A percentile compares a stretch with the other conserved stretches of the same genome.
Evolutionary conservation across 2,797 vertebrate genomes (phyloP).

Genomic region (Platyrinchus mystaceus): DNA sequence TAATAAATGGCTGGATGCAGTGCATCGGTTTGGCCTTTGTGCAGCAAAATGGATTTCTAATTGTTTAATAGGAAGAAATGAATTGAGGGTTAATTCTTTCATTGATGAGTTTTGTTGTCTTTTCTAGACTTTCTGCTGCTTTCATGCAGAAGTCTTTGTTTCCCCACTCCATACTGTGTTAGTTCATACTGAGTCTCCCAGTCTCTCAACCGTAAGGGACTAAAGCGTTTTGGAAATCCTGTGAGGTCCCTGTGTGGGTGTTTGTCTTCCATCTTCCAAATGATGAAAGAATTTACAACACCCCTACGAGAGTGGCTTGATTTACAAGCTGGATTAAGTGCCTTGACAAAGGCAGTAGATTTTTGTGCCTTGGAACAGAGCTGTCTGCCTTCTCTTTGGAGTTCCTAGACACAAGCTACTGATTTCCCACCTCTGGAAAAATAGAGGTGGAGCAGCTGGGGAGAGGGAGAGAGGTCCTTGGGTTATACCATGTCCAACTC

Average conservation of each 20-base stretch:
- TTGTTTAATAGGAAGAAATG: background rate
- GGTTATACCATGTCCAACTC: fast-evolving
- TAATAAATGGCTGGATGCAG: background rate
- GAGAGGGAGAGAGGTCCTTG: background rate
- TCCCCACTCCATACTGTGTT: background rate
- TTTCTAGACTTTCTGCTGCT: background rate
- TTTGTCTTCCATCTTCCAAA: background rate
- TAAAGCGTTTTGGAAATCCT: background rate
- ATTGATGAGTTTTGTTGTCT: background rate
- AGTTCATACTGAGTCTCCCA: background rate
- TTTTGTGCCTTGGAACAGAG: background rate
- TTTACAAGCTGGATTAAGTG: background rate
- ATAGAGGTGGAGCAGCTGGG: background rate
- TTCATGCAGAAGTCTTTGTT: background rate
- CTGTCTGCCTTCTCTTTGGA: background rate
- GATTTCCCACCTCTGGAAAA: background rate
- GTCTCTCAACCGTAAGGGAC: background rate
- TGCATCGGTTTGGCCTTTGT: background rate
- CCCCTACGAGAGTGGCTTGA: fast-evolving
- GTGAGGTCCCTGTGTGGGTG: background rate
- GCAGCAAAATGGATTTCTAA: background rate
- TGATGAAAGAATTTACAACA: background rate
- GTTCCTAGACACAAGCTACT: background rate
- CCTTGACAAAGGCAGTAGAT: background rate
- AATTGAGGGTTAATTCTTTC: background rate